Evolutionary conservation across 1,140 invertebrate genomes (phyloP), one percentile per base, ranked within the genome.

Genomic region (Drosophila parvula): DNA sequence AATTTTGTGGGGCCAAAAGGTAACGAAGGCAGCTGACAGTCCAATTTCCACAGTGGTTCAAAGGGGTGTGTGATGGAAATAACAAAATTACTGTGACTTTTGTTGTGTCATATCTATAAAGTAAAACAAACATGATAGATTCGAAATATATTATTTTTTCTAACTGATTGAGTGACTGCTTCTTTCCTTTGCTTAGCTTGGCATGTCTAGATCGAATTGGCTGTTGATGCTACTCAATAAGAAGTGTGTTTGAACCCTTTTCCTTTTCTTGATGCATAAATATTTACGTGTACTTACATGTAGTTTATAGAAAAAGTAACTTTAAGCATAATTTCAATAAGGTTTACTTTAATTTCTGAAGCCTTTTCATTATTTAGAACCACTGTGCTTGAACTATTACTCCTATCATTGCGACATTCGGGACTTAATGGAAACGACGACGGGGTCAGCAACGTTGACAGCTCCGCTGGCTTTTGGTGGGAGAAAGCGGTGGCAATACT

Each of bases 391-490:
- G 11, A 12, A 43, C 34, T 41, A 53, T 61, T 32, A 12, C 10
- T 47, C 67, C 14, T 41, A 34, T 45, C 43, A 38, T 7, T 32
- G 48, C 11, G 18, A 28, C 32, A 59, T 38, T 50, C 36, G 50
- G 56, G 64, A 38, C 40, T 41, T 32, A 70, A 55, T 45, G 63
- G 32, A 36, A 43, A 18, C 30, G 61, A 65, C 43, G n/a, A 38
- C 18, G 55, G 45, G 68, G 68, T 30, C 68, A 51, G 43, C 11
- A 14, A 50, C 68, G 57, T 48, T 47, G 69, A 74, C 70, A 74
- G 71, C 40, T 51, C 32, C 64, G 32, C 48, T 68, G 47, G 40
- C 34, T 18, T 34, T 48, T 40, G 43, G 36, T 28, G 16, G 30
- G 22, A 32, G 22, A 16, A 34, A 28, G 30, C 10, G 10, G 22